Evolutionary conservation across 2,888 invertebrate species (phyloP).

Genomic region (Nomada ruficornis): DNA sequence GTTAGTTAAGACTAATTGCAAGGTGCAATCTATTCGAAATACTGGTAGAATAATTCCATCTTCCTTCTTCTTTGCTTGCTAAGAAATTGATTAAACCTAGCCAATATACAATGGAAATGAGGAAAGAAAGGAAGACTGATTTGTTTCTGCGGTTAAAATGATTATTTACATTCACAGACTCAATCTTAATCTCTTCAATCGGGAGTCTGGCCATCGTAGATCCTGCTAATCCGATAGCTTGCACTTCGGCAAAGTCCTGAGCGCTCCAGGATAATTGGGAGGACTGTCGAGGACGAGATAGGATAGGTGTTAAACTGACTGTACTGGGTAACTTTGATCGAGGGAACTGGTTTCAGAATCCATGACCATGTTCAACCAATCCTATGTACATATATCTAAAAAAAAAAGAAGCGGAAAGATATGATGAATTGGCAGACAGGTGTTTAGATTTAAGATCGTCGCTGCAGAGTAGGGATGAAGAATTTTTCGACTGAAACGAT

Average conservation of each 20-base stretch:
- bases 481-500: not conserved
- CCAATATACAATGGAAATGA: conserved; percentile 2
- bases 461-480: not conserved
- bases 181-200: conserved; percentile 42
- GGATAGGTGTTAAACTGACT: conserved; percentile 40
- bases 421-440: conserved; percentile 9
- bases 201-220: conserved; percentile 20
- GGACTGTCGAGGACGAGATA: conserved; percentile 33
- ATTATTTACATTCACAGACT: conserved; percentile 30
- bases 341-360: conserved; percentile 21
- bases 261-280: conserved; percentile 51
- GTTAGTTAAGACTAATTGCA: too few species aligned
- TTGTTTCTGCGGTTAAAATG: conserved; percentile 28
- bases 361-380: conserved; percentile 26
- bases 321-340: conserved; percentile 37
- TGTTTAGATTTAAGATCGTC: not conserved
- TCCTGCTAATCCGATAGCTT: conserved; percentile 51
- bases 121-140: not conserved
- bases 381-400: not conserved
- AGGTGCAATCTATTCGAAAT: too few species aligned
- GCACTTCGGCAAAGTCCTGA: conserved; percentile 45
- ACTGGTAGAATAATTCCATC: too few species aligned
- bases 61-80: too few species aligned
- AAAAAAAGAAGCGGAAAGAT: not conserved
- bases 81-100: not conserved